Percentiles rank a stretch among this genome's conserved stretches.
phyloP scores from a whole-genome alignment of 2,797 vertebrate species.

The Cuculus canorus region DNA sequence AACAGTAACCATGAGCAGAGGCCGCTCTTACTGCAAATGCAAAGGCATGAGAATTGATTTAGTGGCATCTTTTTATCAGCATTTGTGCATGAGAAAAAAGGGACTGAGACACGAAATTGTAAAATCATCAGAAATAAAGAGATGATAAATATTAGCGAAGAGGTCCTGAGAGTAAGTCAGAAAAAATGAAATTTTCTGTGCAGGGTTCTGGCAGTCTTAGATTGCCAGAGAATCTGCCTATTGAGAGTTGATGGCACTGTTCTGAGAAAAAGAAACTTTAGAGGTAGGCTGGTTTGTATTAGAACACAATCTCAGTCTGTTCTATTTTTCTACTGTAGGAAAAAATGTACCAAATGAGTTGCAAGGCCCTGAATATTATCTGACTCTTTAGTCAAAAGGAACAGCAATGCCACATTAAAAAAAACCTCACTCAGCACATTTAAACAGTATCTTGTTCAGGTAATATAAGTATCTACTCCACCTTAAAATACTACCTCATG shows the following conservation, averaged over 20 bases:
- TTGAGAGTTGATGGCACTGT: neutral
- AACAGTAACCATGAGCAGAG: neutral
- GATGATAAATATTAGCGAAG: neutral
- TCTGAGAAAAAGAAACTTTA: neutral
- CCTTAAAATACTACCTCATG: constrained; percentile 49
- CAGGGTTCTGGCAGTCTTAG: neutral
- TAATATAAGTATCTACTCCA: constrained; percentile 25
- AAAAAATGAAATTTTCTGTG: neutral
- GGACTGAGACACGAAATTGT: neutral
- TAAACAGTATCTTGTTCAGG: constrained; percentile 48
- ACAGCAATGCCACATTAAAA: neutral
- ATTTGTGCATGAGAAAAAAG: neutral
- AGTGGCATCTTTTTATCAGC: neutral
- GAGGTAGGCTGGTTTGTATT: neutral
- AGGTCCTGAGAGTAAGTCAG: neutral
- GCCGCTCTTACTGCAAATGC: neutral
- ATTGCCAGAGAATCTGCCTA: neutral
- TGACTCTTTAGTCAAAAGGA: neutral
- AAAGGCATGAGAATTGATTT: neutral
- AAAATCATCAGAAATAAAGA: neutral
- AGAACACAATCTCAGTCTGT: neutral
- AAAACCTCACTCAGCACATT: neutral
- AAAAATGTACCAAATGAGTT: neutral
- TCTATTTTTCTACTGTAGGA: neutral
- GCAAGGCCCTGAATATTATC: neutral